Evolutionary conservation across 2,797 vertebrate species (phyloP), one percentile per base, ranked within the genome.

Genomic region (Myotis findleyi): DNA sequence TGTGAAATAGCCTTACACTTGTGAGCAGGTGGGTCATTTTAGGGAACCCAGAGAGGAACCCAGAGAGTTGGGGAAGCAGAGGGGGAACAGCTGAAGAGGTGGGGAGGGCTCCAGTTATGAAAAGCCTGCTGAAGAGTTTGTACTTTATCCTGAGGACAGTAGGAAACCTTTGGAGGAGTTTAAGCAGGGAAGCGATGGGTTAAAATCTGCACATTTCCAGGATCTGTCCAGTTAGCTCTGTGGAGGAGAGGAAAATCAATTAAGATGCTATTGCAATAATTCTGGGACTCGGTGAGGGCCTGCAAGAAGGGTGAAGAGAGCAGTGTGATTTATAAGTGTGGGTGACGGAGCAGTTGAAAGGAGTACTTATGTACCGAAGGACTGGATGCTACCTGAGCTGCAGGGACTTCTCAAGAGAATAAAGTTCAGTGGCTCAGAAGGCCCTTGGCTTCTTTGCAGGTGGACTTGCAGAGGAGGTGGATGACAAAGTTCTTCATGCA

Each of bases 401-500:
- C 20, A 30, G 53, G 38, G 68, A 93, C 66, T 81, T 87, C 17
- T 85, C 49, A 68, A 51, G 80, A 82, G 30, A 84, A 30, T 36
- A 30, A 47, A 94, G 33, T 49, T 51, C 33, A 13, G 41, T 86
- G 23, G 16, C 30, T 93, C 47, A 95, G 62, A 85, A 87, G 27
- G 49, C n/a, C 5, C 30, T 87, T 77, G 87, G 11, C 30, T 44
- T 94, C 41, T 80, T 97, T 92, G 82, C 97, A 99, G 99, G 99
- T 73, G 99, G 99, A 3, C 98, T 99, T 64, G 99, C 99, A 1
- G 99, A 99, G 89, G 99, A 99, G 96, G 99, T 99, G 97, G 99
- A 99, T 21, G 99, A 99, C 98, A 99, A 99, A 94, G 99, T 99
- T 1, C 97, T 99, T 44, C 99, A 99, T 90, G 99, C 99, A 2